Base-by-base conservation (phyloP, 2,888 invertebrate genomes). In the Acanthosepion lycidas region DNA sequence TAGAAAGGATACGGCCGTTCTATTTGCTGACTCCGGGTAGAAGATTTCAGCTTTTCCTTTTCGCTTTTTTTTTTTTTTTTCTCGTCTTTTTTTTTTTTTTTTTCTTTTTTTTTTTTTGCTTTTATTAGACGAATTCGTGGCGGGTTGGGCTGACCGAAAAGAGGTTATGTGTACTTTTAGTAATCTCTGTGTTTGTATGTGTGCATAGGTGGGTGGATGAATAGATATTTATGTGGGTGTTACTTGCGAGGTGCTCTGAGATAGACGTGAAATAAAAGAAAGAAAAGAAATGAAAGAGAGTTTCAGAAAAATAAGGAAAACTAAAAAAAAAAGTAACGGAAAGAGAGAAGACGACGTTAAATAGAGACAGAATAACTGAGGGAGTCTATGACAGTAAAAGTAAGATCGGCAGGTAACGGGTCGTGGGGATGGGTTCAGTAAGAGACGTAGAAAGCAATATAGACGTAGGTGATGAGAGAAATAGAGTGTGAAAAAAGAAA, bases 291-390 rank as follows among this genome's bases (percentile, higher is more conserved):
- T 1, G 28, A 28, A 28, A n/a, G 26, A 64, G 64, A 28, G 28
- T 0, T 0, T 6, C 6, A 28, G 6, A 6, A 28, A 28, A 28
- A 9, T 8, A 64, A 9, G 12, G 9, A 28, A 12, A 64, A 12
- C 26, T 0, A 64, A 5, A 28, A 64, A 5, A 28, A 8, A 64
- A 12, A 6, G 28, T 28, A 12, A 64, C 0, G 4, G 8, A 9
- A 12, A 6, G 28, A 26, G 28, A 28, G 28, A 12, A 12, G 9
- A 28, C 0, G 28, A n/a, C n/a, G 12, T 18, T 15, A 78, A 18
- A 28, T 0, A n/a, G 9, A n/a, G n/a, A 8, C 8, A 0, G 15
- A n/a, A 28, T 0, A n/a, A 8, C 8, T 9, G n/a, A 78, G n/a
- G n/a, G 78, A 28, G 64, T 8, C 28, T 8, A 1, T 6, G n/a